Percentiles rank a stretch among this genome's conserved stretches.
These are phyloP conservation scores for Phrynocephalus guinanensis DNA, from an alignment of 2,797 vertebrate genomes.

Conservation along the genomic window DNA sequence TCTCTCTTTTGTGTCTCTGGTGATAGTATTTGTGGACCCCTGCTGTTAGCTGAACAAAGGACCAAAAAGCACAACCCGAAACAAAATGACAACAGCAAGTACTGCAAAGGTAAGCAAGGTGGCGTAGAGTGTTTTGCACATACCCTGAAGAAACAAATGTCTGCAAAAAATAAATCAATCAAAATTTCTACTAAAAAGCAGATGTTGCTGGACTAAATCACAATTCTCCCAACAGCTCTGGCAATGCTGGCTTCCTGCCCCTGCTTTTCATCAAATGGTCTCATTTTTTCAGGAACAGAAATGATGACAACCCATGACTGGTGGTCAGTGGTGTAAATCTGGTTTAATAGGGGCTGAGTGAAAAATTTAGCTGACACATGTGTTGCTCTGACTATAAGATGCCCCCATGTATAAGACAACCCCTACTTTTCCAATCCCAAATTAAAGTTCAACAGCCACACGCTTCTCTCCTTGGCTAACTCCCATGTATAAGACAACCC, in stretches of 20 bases:
- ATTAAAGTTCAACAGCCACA: too few relatives aligned
- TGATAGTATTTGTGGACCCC: neutral
- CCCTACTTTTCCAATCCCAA: too few relatives aligned
- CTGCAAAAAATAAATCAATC: neutral
- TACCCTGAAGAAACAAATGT: neutral
- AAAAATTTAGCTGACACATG: too few relatives aligned
- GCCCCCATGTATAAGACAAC: too few relatives aligned
- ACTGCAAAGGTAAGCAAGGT: neutral
- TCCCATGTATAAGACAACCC: too few relatives aligned
- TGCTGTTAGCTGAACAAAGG: conserved; percentile 10
- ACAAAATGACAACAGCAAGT: neutral
- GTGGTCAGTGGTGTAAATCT: too few relatives aligned
- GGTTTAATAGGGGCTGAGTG: too few relatives aligned
- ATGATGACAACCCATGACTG: neutral
- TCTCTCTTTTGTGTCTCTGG: neutral
- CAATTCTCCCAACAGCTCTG: neutral
- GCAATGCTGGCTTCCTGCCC: neutral
- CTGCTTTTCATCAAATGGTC: neutral
- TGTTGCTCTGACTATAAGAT: too few relatives aligned
- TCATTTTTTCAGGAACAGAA: neutral
- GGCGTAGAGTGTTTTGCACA: neutral
- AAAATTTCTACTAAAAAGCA: neutral
- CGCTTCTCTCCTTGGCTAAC: too few relatives aligned
- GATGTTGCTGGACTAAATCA: too few relatives aligned
- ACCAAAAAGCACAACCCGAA: neutral